Evolutionary conservation across 1,140 invertebrate genomes (phyloP).

Genomic region (Himalopsyche phryganea): DNA sequence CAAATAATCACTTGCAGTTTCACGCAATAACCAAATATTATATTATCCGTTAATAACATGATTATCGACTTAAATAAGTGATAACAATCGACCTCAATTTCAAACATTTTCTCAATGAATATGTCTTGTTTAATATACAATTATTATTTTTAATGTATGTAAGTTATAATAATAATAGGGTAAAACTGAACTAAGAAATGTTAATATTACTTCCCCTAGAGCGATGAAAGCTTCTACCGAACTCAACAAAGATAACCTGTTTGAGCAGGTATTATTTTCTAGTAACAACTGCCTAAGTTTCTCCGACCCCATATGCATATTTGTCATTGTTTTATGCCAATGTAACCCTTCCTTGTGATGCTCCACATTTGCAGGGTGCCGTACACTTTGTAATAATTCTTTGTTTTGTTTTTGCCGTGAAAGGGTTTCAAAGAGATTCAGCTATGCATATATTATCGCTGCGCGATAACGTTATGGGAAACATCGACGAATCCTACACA

Average conservation of each 20-base stretch:
- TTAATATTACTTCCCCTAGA: neutral
- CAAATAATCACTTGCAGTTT: no score
- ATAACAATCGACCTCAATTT: no score
- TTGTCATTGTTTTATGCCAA: conserved; percentile 24
- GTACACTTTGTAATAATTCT: conserved; percentile 7
- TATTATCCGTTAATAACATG: no score
- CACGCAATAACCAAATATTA: no score
- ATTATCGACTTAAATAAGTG: no score
- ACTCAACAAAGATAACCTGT: conserved; percentile 27
- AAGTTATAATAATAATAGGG: no score
- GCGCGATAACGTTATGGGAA: no score
- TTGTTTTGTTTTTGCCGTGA: conserved; percentile 24
- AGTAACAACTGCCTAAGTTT: neutral
- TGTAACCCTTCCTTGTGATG: conserved; percentile 16
- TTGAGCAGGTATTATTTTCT: conserved; percentile 1
- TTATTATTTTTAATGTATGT: no score
- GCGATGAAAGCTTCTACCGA: neutral
- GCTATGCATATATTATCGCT: neutral
- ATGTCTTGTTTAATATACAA: no score
- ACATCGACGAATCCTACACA: neutral
- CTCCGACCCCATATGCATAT: conserved; percentile 15
- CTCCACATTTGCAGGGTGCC: conserved; percentile 21
- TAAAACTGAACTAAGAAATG: no score
- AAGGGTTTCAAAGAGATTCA: conserved; percentile 11
- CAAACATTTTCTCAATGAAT: no score